Percentiles rank a stretch among this genome's conserved stretches.
Evolutionary conservation across 2,797 vertebrate genomes (phyloP).

Genomic region (Galagoides demidoff): DNA sequence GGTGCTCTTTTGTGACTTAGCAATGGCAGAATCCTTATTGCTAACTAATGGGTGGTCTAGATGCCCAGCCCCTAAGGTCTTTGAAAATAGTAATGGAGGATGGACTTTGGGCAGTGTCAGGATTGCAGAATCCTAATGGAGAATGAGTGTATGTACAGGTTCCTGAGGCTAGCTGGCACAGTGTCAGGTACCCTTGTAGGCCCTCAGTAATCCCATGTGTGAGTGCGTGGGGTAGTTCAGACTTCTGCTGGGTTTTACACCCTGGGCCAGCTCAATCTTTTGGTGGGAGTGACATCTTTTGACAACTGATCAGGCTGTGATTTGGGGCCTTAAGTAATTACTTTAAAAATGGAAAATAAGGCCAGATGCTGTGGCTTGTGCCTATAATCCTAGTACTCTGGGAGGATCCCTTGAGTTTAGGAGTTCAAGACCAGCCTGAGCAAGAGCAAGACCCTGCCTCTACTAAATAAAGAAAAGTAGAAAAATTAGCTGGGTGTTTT

Average conservation of each 20-base stretch:
- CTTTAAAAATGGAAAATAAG: constrained; percentile 35
- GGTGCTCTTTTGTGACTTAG: background rate
- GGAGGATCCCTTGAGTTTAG: too few species aligned
- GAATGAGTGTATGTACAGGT: background rate
- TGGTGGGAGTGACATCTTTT: background rate
- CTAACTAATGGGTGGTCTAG: background rate
- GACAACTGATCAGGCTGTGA: constrained; percentile 5
- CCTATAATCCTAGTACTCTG: too few species aligned
- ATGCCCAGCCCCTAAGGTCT: background rate
- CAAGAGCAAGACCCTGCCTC: too few species aligned
- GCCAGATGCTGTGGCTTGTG: too few species aligned
- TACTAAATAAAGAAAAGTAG: too few species aligned
- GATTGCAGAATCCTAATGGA: background rate
- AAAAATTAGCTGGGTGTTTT: too few species aligned
- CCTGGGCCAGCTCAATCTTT: background rate
- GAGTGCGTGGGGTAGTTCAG: background rate
- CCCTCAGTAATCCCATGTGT: background rate
- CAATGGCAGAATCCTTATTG: background rate
- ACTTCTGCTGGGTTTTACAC: background rate
- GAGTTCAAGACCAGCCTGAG: too few species aligned
- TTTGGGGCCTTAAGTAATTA: constrained; percentile 18
- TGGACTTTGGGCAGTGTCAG: background rate
- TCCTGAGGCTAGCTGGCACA: background rate
- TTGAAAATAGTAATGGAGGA: background rate
- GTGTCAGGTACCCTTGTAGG: background rate